Evolutionary conservation across 2,888 invertebrate genomes (phyloP), one percentile per base, ranked within the genome.

Genomic region (Meteorus cinctellus): DNA sequence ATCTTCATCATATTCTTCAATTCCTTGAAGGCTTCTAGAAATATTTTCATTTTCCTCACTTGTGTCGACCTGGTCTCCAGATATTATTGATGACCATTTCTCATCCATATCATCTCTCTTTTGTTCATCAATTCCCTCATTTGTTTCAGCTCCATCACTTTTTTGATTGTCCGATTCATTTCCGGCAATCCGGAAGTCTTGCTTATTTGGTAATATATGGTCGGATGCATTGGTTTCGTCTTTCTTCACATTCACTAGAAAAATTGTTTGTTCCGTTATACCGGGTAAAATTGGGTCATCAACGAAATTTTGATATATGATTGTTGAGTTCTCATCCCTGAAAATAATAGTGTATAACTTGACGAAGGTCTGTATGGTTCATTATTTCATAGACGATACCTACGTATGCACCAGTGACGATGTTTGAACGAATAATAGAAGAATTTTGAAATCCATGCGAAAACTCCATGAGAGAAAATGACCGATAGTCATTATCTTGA

Each of bases 251-350:
- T 1, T 12, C 0, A 10, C 12, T 12, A 1, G 8, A 41, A 12
- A 10, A 12, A 12, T 2, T 12, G 12, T 41, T 12, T 12, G 8
- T 12, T 12, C 41, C 0, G 12, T 41, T 41, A 8, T 41, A 12
- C 41, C 8, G 2, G 41, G 4, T 2, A 12, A 16, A 4, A 14
- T 48, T 16, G 48, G 16, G 1, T n/a, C 48, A n/a, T 48, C n/a
- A 48, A 16, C 16, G 1, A 5, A 55, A n/a, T 55, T 55, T 0
- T 55, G 4, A 55, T 19, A n/a, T 55, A n/a, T 8, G 8, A 4
- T 55, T 24, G 55, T 55, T 31, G 16, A 63, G n/a, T 63, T n/a
- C 16, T 63, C 5, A 62, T 29, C n/a, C 62, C 62, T 62, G 31
- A 31, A 62, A 62, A 14, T 62, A 31, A 16, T 62, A 16, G 5